These are phyloP conservation scores for Drosophila ercepeae DNA, from an alignment of 1,140 invertebrate species.

Conservation along the genomic window DNA sequence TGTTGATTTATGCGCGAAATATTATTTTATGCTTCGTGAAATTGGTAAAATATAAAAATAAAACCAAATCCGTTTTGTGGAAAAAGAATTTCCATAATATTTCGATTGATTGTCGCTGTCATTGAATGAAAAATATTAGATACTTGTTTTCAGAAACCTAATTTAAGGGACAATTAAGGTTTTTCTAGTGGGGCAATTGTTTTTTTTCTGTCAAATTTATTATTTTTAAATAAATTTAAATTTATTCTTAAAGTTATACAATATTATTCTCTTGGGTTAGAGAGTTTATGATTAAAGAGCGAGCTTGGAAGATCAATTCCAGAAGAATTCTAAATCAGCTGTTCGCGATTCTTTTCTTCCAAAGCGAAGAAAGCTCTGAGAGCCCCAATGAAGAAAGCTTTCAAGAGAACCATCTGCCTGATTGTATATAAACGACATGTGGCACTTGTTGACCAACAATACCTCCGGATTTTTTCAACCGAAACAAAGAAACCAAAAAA, in stretches of 20 bases:
- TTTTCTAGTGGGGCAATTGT: too few relatives aligned
- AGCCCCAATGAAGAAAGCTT: neutral
- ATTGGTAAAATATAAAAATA: neutral
- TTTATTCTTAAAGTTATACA: neutral
- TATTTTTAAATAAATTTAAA: neutral
- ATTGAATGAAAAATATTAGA: too few relatives aligned
- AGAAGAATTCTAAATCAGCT: neutral
- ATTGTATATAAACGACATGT: constrained; percentile 25
- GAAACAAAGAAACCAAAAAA: constrained; percentile 1
- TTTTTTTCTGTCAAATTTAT: too few relatives aligned
- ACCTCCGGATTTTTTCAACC: neutral
- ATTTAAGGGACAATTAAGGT: too few relatives aligned
- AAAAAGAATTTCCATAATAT: neutral
- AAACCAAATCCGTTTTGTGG: neutral
- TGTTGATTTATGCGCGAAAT: neutral
- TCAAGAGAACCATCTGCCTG: constrained; percentile 1
- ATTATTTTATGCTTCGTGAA: neutral
- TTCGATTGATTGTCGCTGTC: too few relatives aligned
- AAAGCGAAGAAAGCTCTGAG: neutral
- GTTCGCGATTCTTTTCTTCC: neutral
- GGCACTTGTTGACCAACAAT: constrained; percentile 11
- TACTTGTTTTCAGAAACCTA: too few relatives aligned
- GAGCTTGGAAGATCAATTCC: neutral
- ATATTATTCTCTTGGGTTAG: too few relatives aligned
- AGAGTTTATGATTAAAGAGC: neutral